These are phyloP conservation scores for Zygogramma bicolorata DNA, from an alignment of 2,888 invertebrate genomes.

Conservation along the genomic window DNA sequence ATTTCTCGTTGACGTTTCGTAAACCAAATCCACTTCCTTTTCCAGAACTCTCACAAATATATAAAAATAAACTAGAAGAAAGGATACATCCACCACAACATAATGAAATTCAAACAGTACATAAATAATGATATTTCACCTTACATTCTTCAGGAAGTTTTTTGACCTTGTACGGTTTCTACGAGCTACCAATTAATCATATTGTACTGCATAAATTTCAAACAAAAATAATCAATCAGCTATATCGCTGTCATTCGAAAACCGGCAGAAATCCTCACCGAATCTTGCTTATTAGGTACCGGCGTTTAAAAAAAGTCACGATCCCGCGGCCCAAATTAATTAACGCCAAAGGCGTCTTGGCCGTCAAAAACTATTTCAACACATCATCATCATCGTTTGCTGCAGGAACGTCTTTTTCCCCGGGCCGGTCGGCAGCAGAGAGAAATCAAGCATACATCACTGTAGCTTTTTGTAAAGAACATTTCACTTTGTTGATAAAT, in stretches of 20 bases:
- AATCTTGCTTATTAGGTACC: not conserved
- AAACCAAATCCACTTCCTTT: too few species aligned
- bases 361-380: slow-evolving; percentile 11
- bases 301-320: not conserved
- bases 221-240: not conserved
- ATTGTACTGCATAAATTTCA: not conserved
- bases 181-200: not conserved
- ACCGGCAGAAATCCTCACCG: not conserved
- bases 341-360: not conserved
- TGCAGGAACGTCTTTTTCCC: not conserved
- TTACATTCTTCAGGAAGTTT: not conserved
- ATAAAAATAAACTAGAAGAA: too few species aligned
- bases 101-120: too few species aligned
- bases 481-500: slow-evolving; percentile 39
- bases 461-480: slow-evolving; percentile 36
- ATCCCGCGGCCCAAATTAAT: not conserved
- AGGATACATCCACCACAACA: too few species aligned
- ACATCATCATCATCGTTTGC: not conserved
- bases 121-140: too few species aligned
- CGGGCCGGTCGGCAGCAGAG: not conserved
- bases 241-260: not conserved
- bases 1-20: too few species aligned
- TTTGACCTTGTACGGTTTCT: not conserved
- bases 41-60: too few species aligned
- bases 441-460: slow-evolving; percentile 33